Conservation (phyloP, 2,888 invertebrate species). For the Mycalesis mineus region DNA sequence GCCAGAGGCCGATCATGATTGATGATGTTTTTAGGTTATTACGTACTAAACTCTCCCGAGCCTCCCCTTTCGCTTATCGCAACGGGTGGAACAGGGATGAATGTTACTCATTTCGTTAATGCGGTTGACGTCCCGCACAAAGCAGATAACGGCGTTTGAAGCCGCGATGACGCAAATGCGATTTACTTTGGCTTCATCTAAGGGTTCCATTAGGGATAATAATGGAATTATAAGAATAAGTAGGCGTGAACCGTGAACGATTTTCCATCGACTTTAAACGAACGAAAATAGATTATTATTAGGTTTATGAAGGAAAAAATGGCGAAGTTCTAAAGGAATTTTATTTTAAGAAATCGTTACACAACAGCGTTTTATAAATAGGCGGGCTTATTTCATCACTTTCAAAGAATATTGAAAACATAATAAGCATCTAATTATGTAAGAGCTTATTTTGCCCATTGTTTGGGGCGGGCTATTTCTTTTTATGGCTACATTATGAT, state of each 20-base stretch:
- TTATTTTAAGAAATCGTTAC: neutral
- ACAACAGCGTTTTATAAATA: neutral
- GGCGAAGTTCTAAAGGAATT: neutral
- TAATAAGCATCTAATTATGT: conserved; percentile 1
- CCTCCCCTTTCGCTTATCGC: conserved; percentile 36
- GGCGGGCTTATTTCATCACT: neutral
- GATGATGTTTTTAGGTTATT: conserved; percentile 61
- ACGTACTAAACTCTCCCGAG: conserved; percentile 36
- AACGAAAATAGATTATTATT: conserved; percentile 23
- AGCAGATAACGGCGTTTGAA: conserved; percentile 51
- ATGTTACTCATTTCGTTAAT: conserved; percentile 55
- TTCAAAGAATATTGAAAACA: neutral
- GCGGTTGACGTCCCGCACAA: conserved; percentile 48
- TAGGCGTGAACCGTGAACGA: conserved; percentile 25
- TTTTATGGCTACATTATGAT: conserved; percentile 1
- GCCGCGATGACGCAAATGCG: conserved; percentile 36
- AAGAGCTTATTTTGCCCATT: neutral
- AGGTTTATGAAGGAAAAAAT: conserved; percentile 8
- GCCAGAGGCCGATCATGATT: conserved; percentile 60
- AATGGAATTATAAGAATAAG: conserved; percentile 31
- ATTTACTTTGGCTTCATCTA: conserved; percentile 33
- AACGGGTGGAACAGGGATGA: conserved; percentile 38
- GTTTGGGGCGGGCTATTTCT: neutral
- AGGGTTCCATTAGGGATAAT: conserved; percentile 34
- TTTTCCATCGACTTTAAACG: conserved; percentile 22